Evolutionary conservation across 2,888 invertebrate species (phyloP).

Genomic region (Pyrochroa serraticornis): DNA sequence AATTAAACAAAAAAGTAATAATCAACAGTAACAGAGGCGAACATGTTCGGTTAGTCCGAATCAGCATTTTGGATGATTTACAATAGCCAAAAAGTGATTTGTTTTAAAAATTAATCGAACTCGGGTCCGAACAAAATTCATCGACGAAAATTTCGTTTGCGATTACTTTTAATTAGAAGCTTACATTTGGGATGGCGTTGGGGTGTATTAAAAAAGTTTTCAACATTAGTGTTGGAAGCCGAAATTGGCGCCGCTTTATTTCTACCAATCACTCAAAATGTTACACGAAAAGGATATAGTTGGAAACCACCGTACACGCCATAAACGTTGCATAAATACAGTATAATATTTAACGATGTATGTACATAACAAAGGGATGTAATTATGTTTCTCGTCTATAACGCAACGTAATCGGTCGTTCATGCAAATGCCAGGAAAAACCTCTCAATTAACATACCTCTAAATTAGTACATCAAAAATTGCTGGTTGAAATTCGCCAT

Average conservation of each 20-base stretch:
- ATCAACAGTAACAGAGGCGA: neutral
- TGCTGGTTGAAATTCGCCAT: constrained; percentile 14
- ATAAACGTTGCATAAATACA: too few species aligned
- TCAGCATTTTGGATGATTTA: constrained; percentile 18
- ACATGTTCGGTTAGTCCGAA: neutral
- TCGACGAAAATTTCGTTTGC: constrained; percentile 10
- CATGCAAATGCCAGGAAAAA: constrained; percentile 17
- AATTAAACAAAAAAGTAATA: constrained; percentile 1
- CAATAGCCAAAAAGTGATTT: constrained; percentile 17
- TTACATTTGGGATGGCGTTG: neutral
- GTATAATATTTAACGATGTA: constrained; percentile 5
- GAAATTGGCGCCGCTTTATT: neutral
- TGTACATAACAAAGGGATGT: constrained; percentile 15
- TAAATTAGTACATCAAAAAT: constrained; percentile 19
- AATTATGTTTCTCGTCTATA: constrained; percentile 6
- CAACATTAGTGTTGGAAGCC: neutral
- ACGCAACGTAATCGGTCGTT: constrained; percentile 7
- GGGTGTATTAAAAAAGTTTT: too few species aligned
- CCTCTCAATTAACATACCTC: constrained; percentile 21
- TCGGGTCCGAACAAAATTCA: constrained; percentile 6
- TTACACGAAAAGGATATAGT: neutral
- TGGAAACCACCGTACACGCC: neutral
- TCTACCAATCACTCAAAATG: neutral
- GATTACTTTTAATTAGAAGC: constrained; percentile 4
- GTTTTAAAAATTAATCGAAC: constrained; percentile 23